Evolutionary conservation across 2,113 vertebrate genomes (phyloP).

Genomic region (Polypterus bichir): DNA sequence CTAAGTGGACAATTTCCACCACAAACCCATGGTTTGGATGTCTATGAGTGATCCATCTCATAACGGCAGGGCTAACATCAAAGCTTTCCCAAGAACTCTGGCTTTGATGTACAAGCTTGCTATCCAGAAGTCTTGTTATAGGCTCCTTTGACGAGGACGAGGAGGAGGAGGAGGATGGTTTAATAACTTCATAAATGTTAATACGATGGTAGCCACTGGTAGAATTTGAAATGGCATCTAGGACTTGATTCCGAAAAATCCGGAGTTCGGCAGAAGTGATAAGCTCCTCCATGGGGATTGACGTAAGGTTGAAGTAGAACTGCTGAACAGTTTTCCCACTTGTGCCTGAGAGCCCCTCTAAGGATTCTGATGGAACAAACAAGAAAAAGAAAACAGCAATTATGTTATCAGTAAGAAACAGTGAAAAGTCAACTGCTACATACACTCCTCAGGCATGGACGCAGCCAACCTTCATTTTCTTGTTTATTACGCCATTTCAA

Average conservation of each 20-base stretch:
- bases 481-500: no score
- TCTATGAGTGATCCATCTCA: conserved; percentile 77
- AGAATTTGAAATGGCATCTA: conserved; percentile 46
- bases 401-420: background rate
- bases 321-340: conserved; percentile 77
- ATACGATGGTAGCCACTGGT: conserved; percentile 74
- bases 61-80: conserved; percentile 83
- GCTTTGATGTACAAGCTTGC: conserved; percentile 82
- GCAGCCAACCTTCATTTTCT: no score
- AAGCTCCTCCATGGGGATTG: conserved; percentile 76
- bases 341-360: conserved; percentile 77
- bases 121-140: conserved; percentile 86
- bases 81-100: conserved; percentile 91
- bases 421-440: conserved; percentile 21
- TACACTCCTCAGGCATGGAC: conserved; percentile 12
- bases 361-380: conserved; percentile 56
- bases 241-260: conserved; percentile 82
- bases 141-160: conserved; percentile 43
- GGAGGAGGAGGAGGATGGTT: conserved; percentile 46
- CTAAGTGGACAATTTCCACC: conserved; percentile 83
- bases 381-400: conserved; percentile 5
- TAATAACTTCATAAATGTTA: conserved; percentile 96
- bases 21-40: conserved; percentile 82
- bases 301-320: conserved; percentile 94
- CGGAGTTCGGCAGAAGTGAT: conserved; percentile 90